Percentiles rank a stretch among this genome's conserved stretches.
Conservation (phyloP, 2,888 invertebrate species). For the Invenusta paracnida region DNA sequence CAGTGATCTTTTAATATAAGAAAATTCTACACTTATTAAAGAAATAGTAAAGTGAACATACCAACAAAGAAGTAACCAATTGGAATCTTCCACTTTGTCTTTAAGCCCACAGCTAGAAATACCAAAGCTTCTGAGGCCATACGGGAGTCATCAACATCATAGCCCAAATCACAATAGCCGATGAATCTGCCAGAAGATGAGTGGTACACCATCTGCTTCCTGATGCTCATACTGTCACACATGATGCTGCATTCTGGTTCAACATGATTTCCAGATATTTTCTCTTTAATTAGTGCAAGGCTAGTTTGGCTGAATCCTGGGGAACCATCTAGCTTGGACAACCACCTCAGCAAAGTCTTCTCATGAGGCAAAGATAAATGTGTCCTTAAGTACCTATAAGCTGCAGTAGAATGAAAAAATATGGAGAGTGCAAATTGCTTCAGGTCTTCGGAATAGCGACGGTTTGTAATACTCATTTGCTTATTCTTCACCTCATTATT, state of each 20-base stretch:
- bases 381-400: not conserved
- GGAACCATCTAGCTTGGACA: not conserved
- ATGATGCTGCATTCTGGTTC: not conserved
- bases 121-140: not conserved
- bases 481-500: not conserved
- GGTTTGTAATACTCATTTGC: not conserved
- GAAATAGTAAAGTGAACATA: too few species aligned
- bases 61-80: not conserved
- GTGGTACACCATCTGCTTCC: not conserved
- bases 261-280: not conserved
- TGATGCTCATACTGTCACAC: not conserved
- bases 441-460: not conserved
- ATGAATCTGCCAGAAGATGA: not conserved
- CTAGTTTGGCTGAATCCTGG: not conserved
- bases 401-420: not conserved
- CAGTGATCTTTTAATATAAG: too few species aligned
- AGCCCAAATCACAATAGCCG: not conserved
- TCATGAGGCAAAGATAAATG: not conserved
- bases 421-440: not conserved
- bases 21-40: too few species aligned
- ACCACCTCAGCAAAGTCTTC: not conserved
- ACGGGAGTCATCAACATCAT: not conserved
- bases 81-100: not conserved
- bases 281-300: not conserved
- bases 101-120: not conserved